Evolutionary conservation across 2,113 vertebrate species (phyloP), one percentile per base, ranked within the genome.

Genomic region (Pelobates fuscus): DNA sequence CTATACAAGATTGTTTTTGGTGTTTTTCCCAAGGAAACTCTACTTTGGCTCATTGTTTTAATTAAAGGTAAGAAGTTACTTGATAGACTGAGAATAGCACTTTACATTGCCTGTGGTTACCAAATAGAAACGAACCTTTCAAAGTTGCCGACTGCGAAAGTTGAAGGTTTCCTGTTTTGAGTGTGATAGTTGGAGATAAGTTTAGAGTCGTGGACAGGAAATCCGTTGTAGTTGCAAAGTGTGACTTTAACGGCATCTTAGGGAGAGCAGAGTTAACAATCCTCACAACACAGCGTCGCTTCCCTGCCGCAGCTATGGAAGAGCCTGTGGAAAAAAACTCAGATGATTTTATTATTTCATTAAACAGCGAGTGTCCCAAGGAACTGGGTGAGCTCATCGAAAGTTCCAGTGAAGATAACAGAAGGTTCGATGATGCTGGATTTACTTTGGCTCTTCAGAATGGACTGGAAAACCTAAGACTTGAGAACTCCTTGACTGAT

Each of bases 401-500:
- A 84, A 84, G 83, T 63, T 91, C 90, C 0, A 89, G 80, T 0
- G 87, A 79, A 1, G 90, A 88, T 5, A 91, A 84, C 14, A 89
- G 95, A 71, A 85, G 92, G 60, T 89, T 89, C 67, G 92, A 98
- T 0, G 97, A 99, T 60, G 86, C 89, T 0, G 94, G 93, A 32
- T 92, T 99, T 2, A 93, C 95, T 1, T 67, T 89, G 66, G 90
- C 93, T 81, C 93, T 99, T 24, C 97, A 98, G 84, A 92, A 84
- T 26, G 96, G 94, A 27, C 87, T 99, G 83, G 94, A 98, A 84
- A 92, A 84, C 77, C 91, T 99, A 2, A 88, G 96, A 4, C 84
- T 94, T 55, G 94, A 96, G 82, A 89, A 92, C 1, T 93, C 95
- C 30, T 90, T 99, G 66, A 98, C 95, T 0, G 96, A 99, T 12